Conservation (phyloP, 2,797 vertebrate species). For the Caiman crocodilus region DNA sequence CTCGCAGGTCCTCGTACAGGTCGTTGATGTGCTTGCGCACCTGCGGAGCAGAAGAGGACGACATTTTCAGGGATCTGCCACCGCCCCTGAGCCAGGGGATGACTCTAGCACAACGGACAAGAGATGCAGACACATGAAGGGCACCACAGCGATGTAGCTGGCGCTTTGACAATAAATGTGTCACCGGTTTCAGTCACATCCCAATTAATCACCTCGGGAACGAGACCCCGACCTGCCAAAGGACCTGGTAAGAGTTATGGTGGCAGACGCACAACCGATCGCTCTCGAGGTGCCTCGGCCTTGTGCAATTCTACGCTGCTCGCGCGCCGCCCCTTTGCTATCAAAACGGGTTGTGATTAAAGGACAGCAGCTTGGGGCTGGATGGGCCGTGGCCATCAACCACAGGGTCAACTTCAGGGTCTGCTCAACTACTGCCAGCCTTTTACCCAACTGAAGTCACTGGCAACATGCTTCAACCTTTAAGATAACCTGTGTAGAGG, state of each 20-base stretch:
- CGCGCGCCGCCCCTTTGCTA: neutral
- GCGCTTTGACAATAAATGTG: too few relatives aligned
- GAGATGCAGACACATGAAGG: neutral
- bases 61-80: neutral
- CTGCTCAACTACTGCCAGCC: neutral
- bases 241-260: neutral
- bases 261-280: fast-evolving
- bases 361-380: neutral
- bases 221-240: neutral
- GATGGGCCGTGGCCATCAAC: neutral
- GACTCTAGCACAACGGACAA: fast-evolving
- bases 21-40: conserved; percentile 95
- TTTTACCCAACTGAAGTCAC: neutral
- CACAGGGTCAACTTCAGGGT: neutral
- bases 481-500: neutral
- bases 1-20: conserved; percentile 90
- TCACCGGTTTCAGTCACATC: neutral
- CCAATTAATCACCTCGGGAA: fast-evolving
- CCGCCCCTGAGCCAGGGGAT: fast-evolving
- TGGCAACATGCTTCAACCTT: neutral
- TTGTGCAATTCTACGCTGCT: fast-evolving
- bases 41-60: conserved; percentile 71
- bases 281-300: fast-evolving
- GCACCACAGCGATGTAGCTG: too few relatives aligned
- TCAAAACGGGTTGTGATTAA: neutral